Evolutionary conservation across 1,140 invertebrate species (phyloP).

Genomic region (Drosophila malerkotliana): DNA sequence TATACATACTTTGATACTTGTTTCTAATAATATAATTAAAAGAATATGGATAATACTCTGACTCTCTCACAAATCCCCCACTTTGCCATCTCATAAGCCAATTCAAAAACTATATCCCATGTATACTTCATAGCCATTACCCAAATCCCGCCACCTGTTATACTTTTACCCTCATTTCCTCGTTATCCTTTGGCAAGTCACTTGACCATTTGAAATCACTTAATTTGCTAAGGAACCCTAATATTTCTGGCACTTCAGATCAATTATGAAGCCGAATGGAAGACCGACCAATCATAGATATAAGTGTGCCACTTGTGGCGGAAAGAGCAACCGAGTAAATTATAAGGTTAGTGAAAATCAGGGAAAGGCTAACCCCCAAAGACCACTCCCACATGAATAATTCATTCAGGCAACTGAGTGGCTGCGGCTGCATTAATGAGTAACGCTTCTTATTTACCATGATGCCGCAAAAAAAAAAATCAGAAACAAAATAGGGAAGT

Average conservation of each 20-base stretch:
- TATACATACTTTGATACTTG: too few species aligned
- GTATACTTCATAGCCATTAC: not conserved
- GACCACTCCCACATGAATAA: slow-evolving; percentile 63
- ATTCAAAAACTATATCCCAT: slow-evolving; percentile 1
- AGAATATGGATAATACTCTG: too few species aligned
- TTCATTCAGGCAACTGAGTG: slow-evolving; percentile 54
- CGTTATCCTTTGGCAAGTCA: slow-evolving; percentile 42
- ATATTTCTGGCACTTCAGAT: slow-evolving; percentile 47
- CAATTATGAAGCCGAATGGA: slow-evolving; percentile 56
- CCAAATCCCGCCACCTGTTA: slow-evolving; percentile 56
- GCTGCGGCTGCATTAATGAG: slow-evolving; percentile 71
- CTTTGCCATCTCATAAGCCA: slow-evolving; percentile 4
- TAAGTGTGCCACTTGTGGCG: slow-evolving; percentile 69
- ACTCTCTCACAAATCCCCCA: not conserved
- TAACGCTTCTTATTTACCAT: slow-evolving; percentile 77
- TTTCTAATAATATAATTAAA: too few species aligned
- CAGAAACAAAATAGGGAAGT: slow-evolving; percentile 23
- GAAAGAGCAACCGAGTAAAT: slow-evolving; percentile 47
- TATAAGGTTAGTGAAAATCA: slow-evolving; percentile 42
- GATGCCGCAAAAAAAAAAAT: slow-evolving; percentile 67
- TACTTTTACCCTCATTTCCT: slow-evolving; percentile 16
- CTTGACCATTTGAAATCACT: slow-evolving; percentile 61
- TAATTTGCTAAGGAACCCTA: slow-evolving; percentile 46
- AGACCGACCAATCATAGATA: slow-evolving; percentile 11
- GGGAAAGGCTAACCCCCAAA: slow-evolving; percentile 31